Evolutionary conservation across 1,140 invertebrate species (phyloP).

Genomic region (Sinonovacula constricta): DNA sequence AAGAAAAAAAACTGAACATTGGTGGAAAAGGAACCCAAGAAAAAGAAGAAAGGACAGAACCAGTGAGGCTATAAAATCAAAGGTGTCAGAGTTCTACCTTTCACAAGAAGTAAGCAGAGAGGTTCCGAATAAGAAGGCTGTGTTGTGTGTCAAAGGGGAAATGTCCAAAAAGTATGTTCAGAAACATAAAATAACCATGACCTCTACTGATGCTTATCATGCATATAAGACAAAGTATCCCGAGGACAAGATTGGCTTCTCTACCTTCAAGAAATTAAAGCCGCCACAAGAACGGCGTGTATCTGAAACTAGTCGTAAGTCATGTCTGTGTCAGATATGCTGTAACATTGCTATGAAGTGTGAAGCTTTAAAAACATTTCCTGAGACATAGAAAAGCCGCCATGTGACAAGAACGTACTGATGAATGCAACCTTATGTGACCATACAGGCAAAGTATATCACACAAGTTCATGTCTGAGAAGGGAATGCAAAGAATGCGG

Average conservation of each 20-base stretch:
- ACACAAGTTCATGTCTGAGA: conserved; percentile 18
- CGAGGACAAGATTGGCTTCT: conserved; percentile 1
- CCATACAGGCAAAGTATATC: background rate
- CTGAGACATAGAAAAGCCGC: conserved; percentile 15
- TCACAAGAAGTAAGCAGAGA: background rate
- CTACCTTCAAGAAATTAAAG: conserved; percentile 36
- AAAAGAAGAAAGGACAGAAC: background rate
- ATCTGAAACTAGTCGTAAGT: conserved; percentile 41
- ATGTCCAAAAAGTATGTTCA: background rate
- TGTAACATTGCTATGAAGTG: conserved; percentile 37
- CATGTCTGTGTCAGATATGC: conserved; percentile 36
- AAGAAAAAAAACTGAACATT: background rate
- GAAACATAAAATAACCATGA: conserved; percentile 38
- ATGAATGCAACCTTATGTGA: conserved; percentile 6
- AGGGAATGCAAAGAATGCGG: conserved; percentile 10
- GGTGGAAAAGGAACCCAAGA: conserved; percentile 6
- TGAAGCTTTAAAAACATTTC: conserved; percentile 14
- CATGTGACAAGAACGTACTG: background rate
- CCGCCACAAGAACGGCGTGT: conserved; percentile 23
- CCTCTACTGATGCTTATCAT: conserved; percentile 9
- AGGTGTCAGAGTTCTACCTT: conserved; percentile 1
- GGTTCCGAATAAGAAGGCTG: conserved; percentile 9
- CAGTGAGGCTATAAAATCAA: background rate
- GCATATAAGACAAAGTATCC: conserved; percentile 5
- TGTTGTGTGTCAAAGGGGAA: background rate